Base-by-base conservation (phyloP, 2,888 invertebrate genomes). In the Lepidochrysops patricia region DNA sequence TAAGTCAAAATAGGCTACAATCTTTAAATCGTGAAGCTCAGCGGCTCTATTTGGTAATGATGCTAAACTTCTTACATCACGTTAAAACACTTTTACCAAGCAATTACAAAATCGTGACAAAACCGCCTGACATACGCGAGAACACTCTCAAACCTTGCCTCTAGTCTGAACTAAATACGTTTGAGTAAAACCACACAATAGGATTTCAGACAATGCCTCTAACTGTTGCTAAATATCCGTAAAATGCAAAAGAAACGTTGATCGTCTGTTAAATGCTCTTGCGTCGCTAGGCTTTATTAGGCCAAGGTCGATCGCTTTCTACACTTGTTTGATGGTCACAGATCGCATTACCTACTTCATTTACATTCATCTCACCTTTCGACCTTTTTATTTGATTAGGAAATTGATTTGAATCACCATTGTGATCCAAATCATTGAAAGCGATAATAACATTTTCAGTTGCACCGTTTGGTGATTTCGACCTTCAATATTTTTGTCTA, bases 251-350 rank as follows among this genome's bases (percentile, higher is more conserved):
- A 86, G 81, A 79, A 82, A 67, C 69, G 76, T 75, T 86, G 84
- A 88, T 88, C 84, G 86, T 83, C 82, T 86, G 87, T 87, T 87
- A 87, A 87, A 83, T 74, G 86, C 80, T 87, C 80, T 83, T 75
- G 79, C 78, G 77, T 79, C 74, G 80, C 79, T 76, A 77, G 77
- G 78, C 72, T 77, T 78, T 77, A 81, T 79, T 77, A 65, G 76
- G 82, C 83, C 87, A 89, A 84, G 88, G 88, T 67, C 66, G 64
- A 87, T 86, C 76, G 78, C 86, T 89, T 86, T 89, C 87, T 84
- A 84, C 72, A 83, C 80, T 78, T 82, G 80, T 76, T 73, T 74
- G 72, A 70, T 70, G 74, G 71, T 70, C 73, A 71, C 72, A 76
- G 72, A 74, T 67, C 74, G 68, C 72, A 68, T 66, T 70, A 73